Evolutionary conservation across 2,797 vertebrate species (phyloP).

Genomic region (Cichlasoma orientale): DNA sequence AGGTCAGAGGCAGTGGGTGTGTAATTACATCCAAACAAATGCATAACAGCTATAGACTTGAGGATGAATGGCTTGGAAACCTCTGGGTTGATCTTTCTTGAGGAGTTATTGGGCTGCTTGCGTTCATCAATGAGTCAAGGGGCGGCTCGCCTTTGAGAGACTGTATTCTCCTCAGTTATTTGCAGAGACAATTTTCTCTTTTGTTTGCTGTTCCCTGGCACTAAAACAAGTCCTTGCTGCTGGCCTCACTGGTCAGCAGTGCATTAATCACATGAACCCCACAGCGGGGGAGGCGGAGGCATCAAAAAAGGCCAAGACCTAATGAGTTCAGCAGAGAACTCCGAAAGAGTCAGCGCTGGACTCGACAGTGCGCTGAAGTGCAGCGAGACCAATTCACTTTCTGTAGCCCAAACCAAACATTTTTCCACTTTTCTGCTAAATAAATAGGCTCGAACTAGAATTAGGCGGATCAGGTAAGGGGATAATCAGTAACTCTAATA

Average conservation of each 20-base stretch:
- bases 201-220: constrained; percentile 72
- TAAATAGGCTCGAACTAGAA: constrained; percentile 67
- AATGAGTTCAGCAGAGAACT: constrained; percentile 71
- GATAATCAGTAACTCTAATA: constrained; percentile 87
- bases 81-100: constrained; percentile 49
- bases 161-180: constrained; percentile 53
- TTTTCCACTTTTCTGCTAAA: constrained; percentile 68
- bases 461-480: constrained; percentile 80
- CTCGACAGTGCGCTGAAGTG: constrained; percentile 43
- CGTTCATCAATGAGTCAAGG: constrained; percentile 47
- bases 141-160: constrained; percentile 35
- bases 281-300: constrained; percentile 49
- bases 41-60: constrained; percentile 41
- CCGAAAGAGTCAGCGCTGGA: constrained; percentile 50
- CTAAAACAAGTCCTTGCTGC: constrained; percentile 67
- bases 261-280: constrained; percentile 75
- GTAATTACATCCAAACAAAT: constrained; percentile 70
- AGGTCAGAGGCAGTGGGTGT: constrained; percentile 64
- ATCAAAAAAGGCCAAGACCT: constrained; percentile 54
- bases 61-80: constrained; percentile 55
- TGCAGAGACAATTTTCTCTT: constrained; percentile 72
- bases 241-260: constrained; percentile 67
- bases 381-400: constrained; percentile 52
- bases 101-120: constrained; percentile 35
- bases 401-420: constrained; percentile 58